Base-by-base conservation (phyloP, 2,888 invertebrate species). In the Matsumyia berberina region DNA sequence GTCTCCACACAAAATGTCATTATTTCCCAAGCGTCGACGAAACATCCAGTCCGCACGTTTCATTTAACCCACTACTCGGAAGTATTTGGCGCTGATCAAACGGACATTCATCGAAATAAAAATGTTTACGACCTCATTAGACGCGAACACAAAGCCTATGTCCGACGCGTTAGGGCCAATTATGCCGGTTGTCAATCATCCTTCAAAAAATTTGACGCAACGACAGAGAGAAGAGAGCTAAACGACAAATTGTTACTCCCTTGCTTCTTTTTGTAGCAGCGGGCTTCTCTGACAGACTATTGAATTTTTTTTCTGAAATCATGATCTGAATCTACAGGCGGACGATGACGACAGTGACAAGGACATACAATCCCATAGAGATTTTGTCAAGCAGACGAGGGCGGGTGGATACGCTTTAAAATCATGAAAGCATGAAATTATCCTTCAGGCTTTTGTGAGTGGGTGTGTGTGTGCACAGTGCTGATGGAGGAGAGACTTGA, bases 341-440 rank as follows among this genome's bases (percentile, higher is more conserved):
- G 11, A 3, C n/a, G 60, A 12, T 6, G 5, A 29, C 11, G 49
- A 62, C n/a, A 53, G 11, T 24, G 73, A 73, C 73, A 73, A 64
- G 53, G 64, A 55, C 62, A 55, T 46, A 35, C 8, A 72, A 19
- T 60, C 72, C 8, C n/a, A n/a, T n/a, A n/a, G n/a, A n/a, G 62
- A 64, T 73, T 62, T 64, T 42, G 42, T 58, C 35, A 35, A 19
- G 42, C 19, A 15, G 35, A 44, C 42, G 6, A 19, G 12, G 19
- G 42, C 17, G 51, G 42, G 51, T 17, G 53, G 53, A 51, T 49
- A 58, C 35, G 29, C 39, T 77, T 70, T 78, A 62, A 62, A 78
- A 62, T 55, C 70, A 55, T 29, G 44, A 62, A 62, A 37, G 70
- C 77, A 70, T 70, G 62, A 78, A 70, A 78, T 78, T 70, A 70